Evolutionary conservation across 2,888 invertebrate genomes (phyloP), one percentile per base, ranked within the genome.

Genomic region (Microdon myrmicae): DNA sequence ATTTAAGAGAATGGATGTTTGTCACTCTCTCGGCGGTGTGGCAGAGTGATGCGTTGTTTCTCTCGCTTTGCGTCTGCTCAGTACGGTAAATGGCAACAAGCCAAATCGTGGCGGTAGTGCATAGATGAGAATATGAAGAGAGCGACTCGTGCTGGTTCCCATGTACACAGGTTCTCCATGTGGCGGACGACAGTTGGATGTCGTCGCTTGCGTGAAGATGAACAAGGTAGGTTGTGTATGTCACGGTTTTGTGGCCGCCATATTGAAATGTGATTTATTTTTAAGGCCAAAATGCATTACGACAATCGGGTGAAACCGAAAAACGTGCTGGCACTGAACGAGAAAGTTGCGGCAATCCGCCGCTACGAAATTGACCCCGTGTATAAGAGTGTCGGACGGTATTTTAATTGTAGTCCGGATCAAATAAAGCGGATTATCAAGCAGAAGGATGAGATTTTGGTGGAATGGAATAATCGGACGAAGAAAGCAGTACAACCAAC

Each of bases 301-400:
- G 77, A 77, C 43, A 76, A 76, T 55, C 77, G 77, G 35, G 76
- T 77, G 28, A 78, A 78, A 39, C 75, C 77, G 0, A 77, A 77
- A 53, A 78, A 77, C 68, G 75, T 77, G 2, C 67, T 77, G 26
- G 78, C 77, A 0, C 58, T 77, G 1, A 77, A 77, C 37, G 78
- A 77, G 39, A 77, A 77, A 58, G 77, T 77, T 14, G 75, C 76
- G 0, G 77, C 77, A 3, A 67, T 77, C 31, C 72, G 77, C n/a
- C 75, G 78, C 58, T 77, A 76, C 51, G 75, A 76, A 64, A 71
- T 71, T 2, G 71, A 73, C 41, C 77, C 77, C 0, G 73, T 78
- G 1, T 77, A 77, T 53, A 77, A 77, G 54, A 76, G 75, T 32
- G 74, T 77, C n/a, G 77, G 78, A 0, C 72, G 77, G 0, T 68